Evolutionary conservation across 2,797 vertebrate species (phyloP).

Genomic region (Dipus sagitta): DNA sequence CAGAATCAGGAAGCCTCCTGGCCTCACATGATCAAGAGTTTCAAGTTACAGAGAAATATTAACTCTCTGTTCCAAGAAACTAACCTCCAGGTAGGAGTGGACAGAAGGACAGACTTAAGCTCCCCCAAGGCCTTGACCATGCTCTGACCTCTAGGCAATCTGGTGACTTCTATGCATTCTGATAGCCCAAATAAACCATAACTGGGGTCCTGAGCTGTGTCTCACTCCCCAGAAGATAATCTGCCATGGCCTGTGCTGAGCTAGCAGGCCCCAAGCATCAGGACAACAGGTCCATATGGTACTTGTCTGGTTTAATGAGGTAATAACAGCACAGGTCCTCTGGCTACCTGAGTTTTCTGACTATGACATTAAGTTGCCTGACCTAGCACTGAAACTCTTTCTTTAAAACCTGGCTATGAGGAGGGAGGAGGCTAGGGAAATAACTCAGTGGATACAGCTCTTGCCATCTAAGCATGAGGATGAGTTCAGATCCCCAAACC

Average conservation of each 20-base stretch:
- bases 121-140: too few species aligned
- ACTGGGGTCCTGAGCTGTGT: not conserved
- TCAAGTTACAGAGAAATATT: not conserved
- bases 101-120: accelerated
- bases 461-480: not conserved
- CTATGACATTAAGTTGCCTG: not conserved
- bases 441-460: not conserved
- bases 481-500: not conserved
- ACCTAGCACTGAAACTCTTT: not conserved
- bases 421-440: not conserved
- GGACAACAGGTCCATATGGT: not conserved
- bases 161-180: not conserved
- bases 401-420: too few species aligned
- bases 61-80: not conserved
- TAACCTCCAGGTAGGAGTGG: not conserved
- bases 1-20: not conserved
- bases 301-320: not conserved
- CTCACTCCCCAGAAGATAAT: not conserved
- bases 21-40: not conserved
- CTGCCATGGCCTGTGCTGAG: not conserved
- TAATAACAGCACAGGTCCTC: not conserved
- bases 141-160: not conserved
- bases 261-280: accelerated
- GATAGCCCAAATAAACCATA: not conserved
- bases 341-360: too few species aligned